Evolutionary conservation across 2,113 vertebrate genomes (phyloP).

Genomic region (Eurypyga helias): DNA sequence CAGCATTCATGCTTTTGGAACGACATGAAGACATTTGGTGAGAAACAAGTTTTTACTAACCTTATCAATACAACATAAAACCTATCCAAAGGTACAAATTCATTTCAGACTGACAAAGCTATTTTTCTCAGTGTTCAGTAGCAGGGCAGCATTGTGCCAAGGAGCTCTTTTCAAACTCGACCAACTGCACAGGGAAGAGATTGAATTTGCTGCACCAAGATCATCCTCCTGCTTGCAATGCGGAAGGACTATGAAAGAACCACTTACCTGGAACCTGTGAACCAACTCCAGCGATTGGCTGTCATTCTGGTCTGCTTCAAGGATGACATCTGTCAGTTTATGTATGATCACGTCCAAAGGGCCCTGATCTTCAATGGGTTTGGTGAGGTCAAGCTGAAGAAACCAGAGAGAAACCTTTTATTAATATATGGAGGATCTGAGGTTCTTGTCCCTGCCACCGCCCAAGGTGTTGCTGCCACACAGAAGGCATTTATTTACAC

Average conservation of each 20-base stretch:
- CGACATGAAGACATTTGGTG: neutral
- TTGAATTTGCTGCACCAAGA: neutral
- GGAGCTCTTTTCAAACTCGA: neutral
- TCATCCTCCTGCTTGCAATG: neutral
- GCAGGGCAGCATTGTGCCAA: neutral
- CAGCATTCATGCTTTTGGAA: neutral
- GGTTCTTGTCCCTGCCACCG: neutral
- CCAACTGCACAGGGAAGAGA: neutral
- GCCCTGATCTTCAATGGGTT: slow-evolving; percentile 94
- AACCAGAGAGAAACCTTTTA: neutral
- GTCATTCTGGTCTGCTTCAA: slow-evolving; percentile 97
- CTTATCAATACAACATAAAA: neutral
- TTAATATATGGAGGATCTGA: neutral
- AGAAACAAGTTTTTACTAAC: neutral
- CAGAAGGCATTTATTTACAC: neutral
- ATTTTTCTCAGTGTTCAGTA: neutral
- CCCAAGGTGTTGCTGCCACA: neutral
- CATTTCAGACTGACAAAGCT: neutral
- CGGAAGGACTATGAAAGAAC: neutral
- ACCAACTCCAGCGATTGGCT: slow-evolving; percentile 91
- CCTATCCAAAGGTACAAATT: neutral
- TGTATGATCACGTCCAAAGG: slow-evolving; percentile 98
- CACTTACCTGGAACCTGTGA: slow-evolving; percentile 92
- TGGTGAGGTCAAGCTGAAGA: slow-evolving; percentile 91
- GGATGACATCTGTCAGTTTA: slow-evolving; percentile 96